These are phyloP conservation scores for Patella pellucida DNA, from an alignment of 2,888 invertebrate genomes.

Conservation along the genomic window DNA sequence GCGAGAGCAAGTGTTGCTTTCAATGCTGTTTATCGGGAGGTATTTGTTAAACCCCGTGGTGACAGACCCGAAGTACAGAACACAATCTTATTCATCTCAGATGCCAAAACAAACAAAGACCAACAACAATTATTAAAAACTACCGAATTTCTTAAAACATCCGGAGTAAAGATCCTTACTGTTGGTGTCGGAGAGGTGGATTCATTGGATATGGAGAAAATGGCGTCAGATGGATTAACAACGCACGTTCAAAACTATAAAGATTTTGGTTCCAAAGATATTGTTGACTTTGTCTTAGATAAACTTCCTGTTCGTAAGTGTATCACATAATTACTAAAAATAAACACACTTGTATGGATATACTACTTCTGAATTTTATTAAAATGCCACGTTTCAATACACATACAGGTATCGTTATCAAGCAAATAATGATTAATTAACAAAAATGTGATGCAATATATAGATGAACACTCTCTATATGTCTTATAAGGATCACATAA, in stretches of 20 bases:
- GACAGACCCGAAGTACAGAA: slow-evolving; percentile 48
- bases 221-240: slow-evolving; percentile 25
- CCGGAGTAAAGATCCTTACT: slow-evolving; percentile 47
- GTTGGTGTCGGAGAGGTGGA: slow-evolving; percentile 40
- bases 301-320: slow-evolving; percentile 1
- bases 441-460: too few species aligned
- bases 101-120: slow-evolving; percentile 44
- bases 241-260: background rate
- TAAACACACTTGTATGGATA: too few species aligned
- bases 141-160: slow-evolving; percentile 44
- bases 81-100: slow-evolving; percentile 52
- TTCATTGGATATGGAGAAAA: slow-evolving; percentile 34
- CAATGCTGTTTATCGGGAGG: slow-evolving; percentile 26
- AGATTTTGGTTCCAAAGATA: background rate
- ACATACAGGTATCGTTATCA: too few species aligned
- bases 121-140: slow-evolving; percentile 29
- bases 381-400: too few species aligned
- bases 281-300: background rate
- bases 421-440: too few species aligned
- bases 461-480: too few species aligned
- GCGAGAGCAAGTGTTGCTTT: background rate
- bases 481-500: too few species aligned
- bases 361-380: too few species aligned
- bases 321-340: too few species aligned
- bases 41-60: slow-evolving; percentile 39